A percentile compares a stretch with the other conserved stretches of the same genome.
phyloP scores from a whole-genome alignment of 2,113 vertebrate genomes.

The Myiozetetes cayanensis region DNA sequence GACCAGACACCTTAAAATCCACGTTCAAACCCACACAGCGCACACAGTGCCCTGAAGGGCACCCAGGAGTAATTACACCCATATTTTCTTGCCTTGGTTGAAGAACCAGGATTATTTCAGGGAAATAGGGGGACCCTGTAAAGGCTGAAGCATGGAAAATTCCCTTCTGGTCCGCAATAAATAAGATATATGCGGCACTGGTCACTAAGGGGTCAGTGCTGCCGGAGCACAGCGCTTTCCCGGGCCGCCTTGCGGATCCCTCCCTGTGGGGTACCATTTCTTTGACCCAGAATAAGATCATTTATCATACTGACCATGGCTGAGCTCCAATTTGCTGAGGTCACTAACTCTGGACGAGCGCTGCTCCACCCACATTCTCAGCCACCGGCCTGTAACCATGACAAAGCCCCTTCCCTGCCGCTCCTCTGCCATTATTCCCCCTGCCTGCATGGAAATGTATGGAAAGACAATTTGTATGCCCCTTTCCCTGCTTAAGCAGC shows the following conservation, averaged over 20 bases:
- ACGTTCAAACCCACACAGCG: neutral
- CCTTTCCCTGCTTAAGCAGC: neutral
- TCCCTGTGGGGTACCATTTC: conserved; percentile 61
- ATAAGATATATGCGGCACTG: conserved; percentile 49
- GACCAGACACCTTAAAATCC: neutral
- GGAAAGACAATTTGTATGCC: conserved; percentile 40
- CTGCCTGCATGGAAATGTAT: conserved; percentile 62
- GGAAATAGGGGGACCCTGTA: neutral
- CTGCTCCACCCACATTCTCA: conserved; percentile 76
- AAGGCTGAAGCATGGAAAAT: conserved; percentile 28
- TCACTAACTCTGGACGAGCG: conserved; percentile 73
- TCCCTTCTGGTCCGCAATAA: conserved; percentile 46
- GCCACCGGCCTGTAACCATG: conserved; percentile 75
- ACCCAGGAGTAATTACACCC: neutral
- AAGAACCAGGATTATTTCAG: neutral
- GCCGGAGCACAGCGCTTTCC: conserved; percentile 21
- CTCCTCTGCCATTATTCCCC: conserved; percentile 72
- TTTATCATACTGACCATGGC: conserved; percentile 79
- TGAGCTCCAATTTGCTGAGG: conserved; percentile 77
- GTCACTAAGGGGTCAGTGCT: conserved; percentile 68
- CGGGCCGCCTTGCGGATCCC: conserved; percentile 3
- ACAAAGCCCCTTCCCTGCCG: conserved; percentile 71
- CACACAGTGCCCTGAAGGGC: neutral
- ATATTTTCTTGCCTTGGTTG: neutral
- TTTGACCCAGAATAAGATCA: conserved; percentile 73